Percentiles rank a stretch among this genome's conserved stretches.
Evolutionary conservation across 2,113 vertebrate genomes (phyloP).

Genomic region (Tichodroma muraria): DNA sequence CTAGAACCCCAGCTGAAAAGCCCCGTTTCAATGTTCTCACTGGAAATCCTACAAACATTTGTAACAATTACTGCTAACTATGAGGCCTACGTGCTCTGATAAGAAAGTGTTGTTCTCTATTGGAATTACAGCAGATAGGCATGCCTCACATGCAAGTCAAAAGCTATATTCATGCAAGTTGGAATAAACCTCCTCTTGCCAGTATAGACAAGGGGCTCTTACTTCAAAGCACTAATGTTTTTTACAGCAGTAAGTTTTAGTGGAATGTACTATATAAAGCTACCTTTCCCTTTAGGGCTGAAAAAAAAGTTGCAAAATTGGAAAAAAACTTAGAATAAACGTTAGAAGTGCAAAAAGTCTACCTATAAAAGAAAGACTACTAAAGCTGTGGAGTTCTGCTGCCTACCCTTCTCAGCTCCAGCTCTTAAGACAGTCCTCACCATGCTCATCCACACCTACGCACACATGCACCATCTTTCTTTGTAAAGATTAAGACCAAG

Average conservation of each 20-base stretch:
- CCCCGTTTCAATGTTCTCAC: not conserved
- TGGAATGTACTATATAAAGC: not conserved
- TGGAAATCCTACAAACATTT: not conserved
- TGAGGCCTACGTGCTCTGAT: not conserved
- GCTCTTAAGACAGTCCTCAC: not conserved
- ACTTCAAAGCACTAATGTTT: not conserved
- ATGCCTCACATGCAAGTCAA: not conserved
- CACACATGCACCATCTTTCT: not conserved
- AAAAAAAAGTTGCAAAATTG: not conserved
- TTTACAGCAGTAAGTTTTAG: not conserved
- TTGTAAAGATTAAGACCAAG: not conserved
- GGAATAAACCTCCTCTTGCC: not conserved
- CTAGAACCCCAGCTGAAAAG: not conserved
- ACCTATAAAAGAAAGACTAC: not conserved
- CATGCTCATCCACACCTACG: accelerated
- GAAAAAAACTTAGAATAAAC: not conserved
- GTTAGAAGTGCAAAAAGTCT: not conserved
- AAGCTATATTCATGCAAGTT: not conserved
- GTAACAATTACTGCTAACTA: not conserved
- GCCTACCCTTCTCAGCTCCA: not conserved
- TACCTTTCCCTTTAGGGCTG: not conserved
- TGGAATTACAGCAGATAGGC: not conserved
- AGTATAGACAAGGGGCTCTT: not conserved
- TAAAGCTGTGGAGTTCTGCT: not conserved
- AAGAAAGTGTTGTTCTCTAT: not conserved